phyloP scores from a whole-genome alignment of 2,113 vertebrate species.

The Trochalopteron elliotii region DNA sequence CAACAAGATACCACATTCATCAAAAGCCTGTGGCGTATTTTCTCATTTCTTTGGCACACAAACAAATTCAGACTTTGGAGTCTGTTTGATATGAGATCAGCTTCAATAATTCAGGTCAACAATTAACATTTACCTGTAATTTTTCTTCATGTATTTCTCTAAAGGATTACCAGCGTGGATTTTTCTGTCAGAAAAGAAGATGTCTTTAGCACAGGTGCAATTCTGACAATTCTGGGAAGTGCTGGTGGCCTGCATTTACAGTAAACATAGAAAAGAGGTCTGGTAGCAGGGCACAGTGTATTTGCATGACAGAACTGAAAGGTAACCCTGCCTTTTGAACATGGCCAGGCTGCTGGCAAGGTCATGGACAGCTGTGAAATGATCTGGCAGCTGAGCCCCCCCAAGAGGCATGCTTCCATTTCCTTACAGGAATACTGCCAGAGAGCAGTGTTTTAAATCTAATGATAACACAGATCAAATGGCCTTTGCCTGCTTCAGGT shows the following conservation, averaged over 20 bases:
- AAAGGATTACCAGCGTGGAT: background rate
- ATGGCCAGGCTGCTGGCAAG: background rate
- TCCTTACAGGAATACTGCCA: background rate
- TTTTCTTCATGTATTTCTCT: background rate
- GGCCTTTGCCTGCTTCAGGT: background rate
- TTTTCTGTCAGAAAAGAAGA: background rate
- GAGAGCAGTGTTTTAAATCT: background rate
- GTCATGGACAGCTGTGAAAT: background rate
- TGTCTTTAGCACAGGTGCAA: slow-evolving; percentile 4
- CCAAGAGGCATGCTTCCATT: background rate
- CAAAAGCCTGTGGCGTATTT: background rate
- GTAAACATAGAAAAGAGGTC: slow-evolving; percentile 58
- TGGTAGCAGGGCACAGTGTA: background rate
- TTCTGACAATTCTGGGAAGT: slow-evolving; percentile 6
- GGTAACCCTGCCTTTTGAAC: slow-evolving; percentile 29
- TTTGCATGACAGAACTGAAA: slow-evolving; percentile 26
- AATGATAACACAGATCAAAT: background rate
- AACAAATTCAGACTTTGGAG: slow-evolving; percentile 22
- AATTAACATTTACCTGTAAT: background rate
- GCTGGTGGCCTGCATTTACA: slow-evolving; percentile 56
- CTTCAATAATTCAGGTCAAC: slow-evolving; percentile 16
- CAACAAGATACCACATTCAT: background rate
- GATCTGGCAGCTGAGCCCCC: background rate
- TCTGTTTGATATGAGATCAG: background rate
- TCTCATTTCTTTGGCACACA: background rate